These are phyloP conservation scores for Andrena praecox DNA, from an alignment of 2,888 invertebrate species.

Conservation along the genomic window DNA sequence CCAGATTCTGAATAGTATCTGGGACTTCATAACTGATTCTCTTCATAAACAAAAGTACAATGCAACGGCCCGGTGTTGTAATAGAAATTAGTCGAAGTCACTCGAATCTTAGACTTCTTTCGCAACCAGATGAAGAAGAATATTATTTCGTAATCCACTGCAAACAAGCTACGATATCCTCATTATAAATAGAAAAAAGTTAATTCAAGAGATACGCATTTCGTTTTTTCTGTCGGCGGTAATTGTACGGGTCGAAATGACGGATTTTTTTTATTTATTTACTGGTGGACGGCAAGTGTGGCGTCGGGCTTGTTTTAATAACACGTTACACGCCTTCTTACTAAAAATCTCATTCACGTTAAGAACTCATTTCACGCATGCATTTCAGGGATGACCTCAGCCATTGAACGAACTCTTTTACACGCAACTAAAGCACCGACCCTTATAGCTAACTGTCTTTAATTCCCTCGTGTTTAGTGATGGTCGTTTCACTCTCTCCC, in stretches of 20 bases:
- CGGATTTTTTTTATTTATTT: slow-evolving; percentile 24
- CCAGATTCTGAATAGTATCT: background rate
- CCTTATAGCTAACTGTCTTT: slow-evolving; percentile 39
- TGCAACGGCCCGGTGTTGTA: background rate
- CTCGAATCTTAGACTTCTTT: background rate
- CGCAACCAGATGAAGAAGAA: background rate
- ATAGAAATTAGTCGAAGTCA: background rate
- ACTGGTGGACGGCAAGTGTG: background rate
- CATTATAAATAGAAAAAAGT: background rate
- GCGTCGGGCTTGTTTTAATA: slow-evolving; percentile 55
- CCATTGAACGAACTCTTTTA: slow-evolving; percentile 53
- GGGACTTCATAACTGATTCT: background rate
- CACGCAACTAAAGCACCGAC: slow-evolving; percentile 61
- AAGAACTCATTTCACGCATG: slow-evolving; percentile 78
- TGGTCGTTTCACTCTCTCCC: slow-evolving; percentile 5
- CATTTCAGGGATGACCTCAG: slow-evolving; percentile 55
- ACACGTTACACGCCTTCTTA: slow-evolving; percentile 63
- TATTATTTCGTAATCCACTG: slow-evolving; percentile 3
- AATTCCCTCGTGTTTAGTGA: slow-evolving; percentile 3
- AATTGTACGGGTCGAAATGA: slow-evolving; percentile 27
- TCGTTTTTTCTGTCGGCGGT: background rate
- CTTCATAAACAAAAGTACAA: background rate
- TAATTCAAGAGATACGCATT: slow-evolving; percentile 13
- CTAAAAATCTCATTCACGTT: slow-evolving; percentile 74
- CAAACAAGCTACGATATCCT: background rate